Percentiles rank a stretch among this genome's conserved stretches.
These are phyloP conservation scores for Hedychridium roseum DNA, from an alignment of 2,888 invertebrate genomes.

Conservation along the genomic window DNA sequence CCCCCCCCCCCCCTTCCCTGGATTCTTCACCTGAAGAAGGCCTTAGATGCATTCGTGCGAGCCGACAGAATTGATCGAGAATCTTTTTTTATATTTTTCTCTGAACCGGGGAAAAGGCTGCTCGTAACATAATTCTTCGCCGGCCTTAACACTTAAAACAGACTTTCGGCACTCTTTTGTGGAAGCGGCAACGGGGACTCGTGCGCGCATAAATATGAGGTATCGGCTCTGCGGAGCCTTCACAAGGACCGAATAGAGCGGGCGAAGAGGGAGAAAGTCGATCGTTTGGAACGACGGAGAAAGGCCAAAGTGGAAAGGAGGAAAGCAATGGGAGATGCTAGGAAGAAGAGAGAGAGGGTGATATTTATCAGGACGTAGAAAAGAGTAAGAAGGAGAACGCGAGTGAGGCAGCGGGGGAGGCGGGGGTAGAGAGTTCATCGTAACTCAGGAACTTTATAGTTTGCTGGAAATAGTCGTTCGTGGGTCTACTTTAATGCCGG, in stretches of 20 bases:
- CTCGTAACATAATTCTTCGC: constrained; percentile 35
- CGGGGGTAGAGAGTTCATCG: constrained; percentile 34
- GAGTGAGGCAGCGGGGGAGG: no score
- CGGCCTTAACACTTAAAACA: constrained; percentile 30
- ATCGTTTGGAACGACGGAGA: no score
- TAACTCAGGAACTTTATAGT: constrained; percentile 48
- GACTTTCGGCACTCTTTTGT: constrained; percentile 42
- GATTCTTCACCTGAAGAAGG: background rate
- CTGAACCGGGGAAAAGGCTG: constrained; percentile 1
- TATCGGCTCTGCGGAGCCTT: constrained; percentile 30
- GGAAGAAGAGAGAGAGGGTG: no score
- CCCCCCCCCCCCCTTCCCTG: background rate
- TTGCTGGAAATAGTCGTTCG: constrained; percentile 35
- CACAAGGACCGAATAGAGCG: no score
- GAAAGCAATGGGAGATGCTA: no score
- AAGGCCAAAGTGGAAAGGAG: no score
- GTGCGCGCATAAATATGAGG: constrained; percentile 35
- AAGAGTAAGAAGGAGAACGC: no score
- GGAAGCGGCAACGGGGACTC: constrained; percentile 12
- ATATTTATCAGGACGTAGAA: no score
- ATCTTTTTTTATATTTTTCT: background rate
- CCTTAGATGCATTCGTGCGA: background rate
- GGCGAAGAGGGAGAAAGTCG: no score
- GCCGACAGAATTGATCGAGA: background rate
- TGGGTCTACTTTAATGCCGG: constrained; percentile 12